A percentile compares a stretch with the other conserved stretches of the same genome.
Evolutionary conservation across 2,888 invertebrate genomes (phyloP).

Genomic region (Cantharis nigra): DNA sequence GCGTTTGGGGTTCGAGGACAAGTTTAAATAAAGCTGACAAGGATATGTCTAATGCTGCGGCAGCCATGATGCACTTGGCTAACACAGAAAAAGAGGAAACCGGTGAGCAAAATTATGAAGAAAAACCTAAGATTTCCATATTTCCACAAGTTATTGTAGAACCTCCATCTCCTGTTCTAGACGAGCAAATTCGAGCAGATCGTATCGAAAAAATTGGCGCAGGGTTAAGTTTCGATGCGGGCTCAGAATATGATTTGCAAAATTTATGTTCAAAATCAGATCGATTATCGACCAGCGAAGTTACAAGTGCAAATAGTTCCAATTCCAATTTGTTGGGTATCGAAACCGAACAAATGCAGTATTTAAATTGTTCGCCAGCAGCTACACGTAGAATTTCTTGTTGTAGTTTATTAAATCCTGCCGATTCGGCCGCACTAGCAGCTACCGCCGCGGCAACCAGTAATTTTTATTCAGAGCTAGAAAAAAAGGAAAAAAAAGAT

Average conservation of each 20-base stretch:
- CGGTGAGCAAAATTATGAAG: slow-evolving; percentile 27
- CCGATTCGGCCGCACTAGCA: slow-evolving; percentile 65
- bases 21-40: slow-evolving; percentile 51
- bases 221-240: slow-evolving; percentile 47
- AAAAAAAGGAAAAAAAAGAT: slow-evolving; percentile 51
- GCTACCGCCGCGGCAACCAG: slow-evolving; percentile 66
- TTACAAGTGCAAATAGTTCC: slow-evolving; percentile 54
- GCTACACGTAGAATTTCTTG: slow-evolving; percentile 89
- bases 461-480: slow-evolving; percentile 57
- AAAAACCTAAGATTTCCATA: slow-evolving; percentile 22
- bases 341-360: slow-evolving; percentile 65
- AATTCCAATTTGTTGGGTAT: slow-evolving; percentile 67
- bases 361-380: slow-evolving; percentile 77
- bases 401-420: slow-evolving; percentile 83
- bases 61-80: slow-evolving; percentile 40
- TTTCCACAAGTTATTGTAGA: slow-evolving; percentile 72
- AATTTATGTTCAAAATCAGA: slow-evolving; percentile 48
- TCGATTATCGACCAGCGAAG: slow-evolving; percentile 49
- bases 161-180: slow-evolving; percentile 74
- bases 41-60: slow-evolving; percentile 48
- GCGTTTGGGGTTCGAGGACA: slow-evolving; percentile 32
- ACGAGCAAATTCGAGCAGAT: slow-evolving; percentile 57
- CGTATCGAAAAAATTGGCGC: slow-evolving; percentile 48
- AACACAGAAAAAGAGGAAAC: slow-evolving; percentile 29
- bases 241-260: slow-evolving; percentile 48